Percentiles rank a stretch among this genome's conserved stretches.
phyloP scores from a whole-genome alignment of 2,888 invertebrate species.

The Idaea aversata region DNA sequence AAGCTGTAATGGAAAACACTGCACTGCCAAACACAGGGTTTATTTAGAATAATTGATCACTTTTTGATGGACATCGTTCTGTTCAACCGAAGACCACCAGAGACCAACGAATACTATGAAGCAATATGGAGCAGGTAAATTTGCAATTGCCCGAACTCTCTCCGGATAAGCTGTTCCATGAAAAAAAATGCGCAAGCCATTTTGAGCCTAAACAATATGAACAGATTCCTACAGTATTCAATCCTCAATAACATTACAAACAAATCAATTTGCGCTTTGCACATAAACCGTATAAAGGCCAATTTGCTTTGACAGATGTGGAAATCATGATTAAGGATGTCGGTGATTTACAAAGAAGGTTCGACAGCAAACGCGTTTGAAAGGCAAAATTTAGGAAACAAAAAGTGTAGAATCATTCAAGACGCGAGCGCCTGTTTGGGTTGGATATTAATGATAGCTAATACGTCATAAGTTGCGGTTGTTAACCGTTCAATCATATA shows the following conservation, averaged over 20 bases:
- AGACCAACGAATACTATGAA: conserved; percentile 40
- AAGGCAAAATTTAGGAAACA: conserved; percentile 35
- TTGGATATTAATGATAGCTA: conserved; percentile 13
- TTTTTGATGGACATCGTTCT: conserved; percentile 17
- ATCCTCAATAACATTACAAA: conserved; percentile 13
- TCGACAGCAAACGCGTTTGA: conserved; percentile 35
- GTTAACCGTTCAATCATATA: not conserved
- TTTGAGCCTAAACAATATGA: conserved; percentile 39
- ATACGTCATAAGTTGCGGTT: not conserved
- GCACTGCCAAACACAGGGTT: not conserved
- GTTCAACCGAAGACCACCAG: conserved; percentile 32
- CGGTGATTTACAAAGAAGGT: conserved; percentile 51
- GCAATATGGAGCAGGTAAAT: conserved; percentile 60
- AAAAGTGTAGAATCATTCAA: conserved; percentile 31
- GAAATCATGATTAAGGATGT: conserved; percentile 33
- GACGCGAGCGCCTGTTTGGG: conserved; percentile 19
- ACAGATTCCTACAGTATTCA: conserved; percentile 26
- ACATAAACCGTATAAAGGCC: conserved; percentile 36
- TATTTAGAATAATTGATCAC: not conserved
- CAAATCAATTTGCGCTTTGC: conserved; percentile 40
- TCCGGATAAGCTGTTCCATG: conserved; percentile 37
- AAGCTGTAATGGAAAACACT: not conserved
- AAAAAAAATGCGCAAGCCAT: conserved; percentile 42
- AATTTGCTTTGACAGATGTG: conserved; percentile 34
- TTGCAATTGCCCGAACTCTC: conserved; percentile 55